Conservation (phyloP, 2,113 vertebrate species). For the Erythrolamprus reginae region DNA sequence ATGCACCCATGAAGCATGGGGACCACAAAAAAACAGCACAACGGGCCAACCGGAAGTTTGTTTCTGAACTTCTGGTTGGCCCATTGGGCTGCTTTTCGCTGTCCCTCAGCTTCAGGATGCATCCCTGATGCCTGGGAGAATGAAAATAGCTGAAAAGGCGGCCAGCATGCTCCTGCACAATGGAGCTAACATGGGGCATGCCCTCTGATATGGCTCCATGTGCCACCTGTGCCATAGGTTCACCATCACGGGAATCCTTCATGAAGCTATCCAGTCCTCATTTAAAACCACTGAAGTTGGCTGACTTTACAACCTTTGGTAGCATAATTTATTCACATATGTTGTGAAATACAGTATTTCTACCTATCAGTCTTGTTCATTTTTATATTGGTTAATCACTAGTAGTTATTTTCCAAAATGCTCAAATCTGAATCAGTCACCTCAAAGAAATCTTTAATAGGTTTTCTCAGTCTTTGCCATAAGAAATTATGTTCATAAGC, state of each 20-base stretch:
- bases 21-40: no score
- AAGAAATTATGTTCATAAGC: neutral
- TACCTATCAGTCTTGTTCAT: neutral
- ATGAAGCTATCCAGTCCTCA: neutral
- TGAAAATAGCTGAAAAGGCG: no score
- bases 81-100: no score
- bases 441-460: neutral
- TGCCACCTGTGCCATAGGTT: no score
- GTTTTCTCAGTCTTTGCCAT: neutral
- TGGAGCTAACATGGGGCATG: no score
- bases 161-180: no score
- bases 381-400: neutral
- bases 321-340: neutral
- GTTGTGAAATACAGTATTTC: neutral
- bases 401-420: neutral
- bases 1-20: no score
- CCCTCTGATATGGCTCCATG: no score
- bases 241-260: neutral
- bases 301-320: neutral
- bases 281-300: neutral
- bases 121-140: no score
- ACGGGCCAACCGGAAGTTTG: no score
- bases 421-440: neutral
- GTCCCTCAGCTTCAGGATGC: no score
- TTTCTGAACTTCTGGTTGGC: no score